These are phyloP conservation scores for Otus sunia DNA, from an alignment of 2,113 vertebrate species.

Conservation along the genomic window DNA sequence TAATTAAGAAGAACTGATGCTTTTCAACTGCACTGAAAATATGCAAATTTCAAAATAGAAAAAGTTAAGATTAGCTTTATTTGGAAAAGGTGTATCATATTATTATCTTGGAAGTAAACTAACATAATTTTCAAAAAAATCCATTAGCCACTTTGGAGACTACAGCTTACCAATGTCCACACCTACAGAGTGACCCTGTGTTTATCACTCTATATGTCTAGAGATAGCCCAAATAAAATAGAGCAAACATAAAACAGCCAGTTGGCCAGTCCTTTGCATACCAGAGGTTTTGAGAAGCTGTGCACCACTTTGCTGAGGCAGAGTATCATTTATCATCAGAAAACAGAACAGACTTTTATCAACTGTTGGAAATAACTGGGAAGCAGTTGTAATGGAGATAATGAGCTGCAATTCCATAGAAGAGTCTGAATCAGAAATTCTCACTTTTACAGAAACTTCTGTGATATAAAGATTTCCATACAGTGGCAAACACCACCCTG, in stretches of 20 bases:
- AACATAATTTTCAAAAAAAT: neutral
- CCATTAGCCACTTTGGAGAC: neutral
- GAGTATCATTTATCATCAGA: neutral
- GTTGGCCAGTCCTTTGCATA: neutral
- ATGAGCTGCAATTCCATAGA: neutral
- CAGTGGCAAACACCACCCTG: neutral
- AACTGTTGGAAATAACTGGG: neutral
- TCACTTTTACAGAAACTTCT: neutral
- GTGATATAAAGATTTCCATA: neutral
- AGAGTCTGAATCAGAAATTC: neutral
- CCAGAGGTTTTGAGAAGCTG: neutral
- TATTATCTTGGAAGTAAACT: neutral
- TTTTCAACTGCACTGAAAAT: neutral
- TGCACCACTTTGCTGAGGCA: neutral
- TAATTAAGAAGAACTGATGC: neutral
- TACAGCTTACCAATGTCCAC: neutral
- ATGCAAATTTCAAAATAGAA: neutral
- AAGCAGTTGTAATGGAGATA: neutral
- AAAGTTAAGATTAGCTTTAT: neutral
- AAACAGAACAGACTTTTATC: slow-evolving; percentile 22
- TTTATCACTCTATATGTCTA: neutral
- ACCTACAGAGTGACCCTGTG: neutral
- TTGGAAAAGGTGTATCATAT: neutral
- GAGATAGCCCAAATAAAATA: neutral
- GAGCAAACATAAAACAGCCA: neutral